Evolutionary conservation across 92 coral and sea anemone species (phyloP).

Genomic region (Parazoanthus darwini): DNA sequence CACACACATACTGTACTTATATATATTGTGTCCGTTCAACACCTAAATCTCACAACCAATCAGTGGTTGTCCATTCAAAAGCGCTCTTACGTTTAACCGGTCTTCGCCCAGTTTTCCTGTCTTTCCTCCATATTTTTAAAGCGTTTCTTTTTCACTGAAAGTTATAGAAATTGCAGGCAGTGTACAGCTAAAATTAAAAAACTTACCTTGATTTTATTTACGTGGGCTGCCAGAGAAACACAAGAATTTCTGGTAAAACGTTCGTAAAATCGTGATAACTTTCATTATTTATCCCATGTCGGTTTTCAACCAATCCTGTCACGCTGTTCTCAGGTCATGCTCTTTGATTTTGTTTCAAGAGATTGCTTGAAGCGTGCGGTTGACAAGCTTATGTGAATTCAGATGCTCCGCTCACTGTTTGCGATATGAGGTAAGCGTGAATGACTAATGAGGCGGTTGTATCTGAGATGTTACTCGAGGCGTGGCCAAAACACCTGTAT

Average conservation of each 20-base stretch:
- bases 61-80: too few species aligned
- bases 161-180: neutral
- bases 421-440: constrained; percentile 33
- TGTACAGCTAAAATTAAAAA: neutral
- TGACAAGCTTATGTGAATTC: neutral
- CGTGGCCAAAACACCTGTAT: constrained; percentile 26
- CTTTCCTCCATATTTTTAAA: neutral
- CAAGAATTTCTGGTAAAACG: neutral
- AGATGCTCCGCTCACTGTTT: constrained; percentile 11
- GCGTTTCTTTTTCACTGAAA: neutral
- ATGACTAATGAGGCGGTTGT: constrained; percentile 17
- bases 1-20: too few species aligned
- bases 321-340: constrained; percentile 9
- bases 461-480: neutral
- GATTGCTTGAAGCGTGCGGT: constrained; percentile 13
- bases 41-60: too few species aligned
- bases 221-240: neutral
- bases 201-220: constrained; percentile 17
- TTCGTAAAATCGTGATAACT: neutral
- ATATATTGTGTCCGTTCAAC: too few species aligned
- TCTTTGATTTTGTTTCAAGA: neutral
- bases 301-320: constrained; percentile 14
- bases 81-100: too few species aligned
- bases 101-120: neutral
- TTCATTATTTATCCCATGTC: constrained; percentile 27